Base-by-base conservation (phyloP, 2,888 invertebrate species). In the Cryptus armator region DNA sequence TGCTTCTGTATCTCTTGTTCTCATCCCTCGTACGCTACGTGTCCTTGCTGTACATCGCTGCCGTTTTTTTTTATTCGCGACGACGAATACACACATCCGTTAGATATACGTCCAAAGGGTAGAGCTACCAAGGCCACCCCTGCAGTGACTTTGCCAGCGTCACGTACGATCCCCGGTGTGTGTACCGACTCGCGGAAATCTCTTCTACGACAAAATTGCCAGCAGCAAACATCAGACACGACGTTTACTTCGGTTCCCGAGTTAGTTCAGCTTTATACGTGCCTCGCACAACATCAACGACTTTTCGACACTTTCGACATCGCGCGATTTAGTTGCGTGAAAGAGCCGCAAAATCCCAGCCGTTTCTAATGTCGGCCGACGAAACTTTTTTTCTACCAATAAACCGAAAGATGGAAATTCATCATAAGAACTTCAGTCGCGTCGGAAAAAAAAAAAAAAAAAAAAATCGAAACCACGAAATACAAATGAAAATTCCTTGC, bases 61-160 rank as follows among this genome's bases (percentile, higher is more conserved):
- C 77, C 44, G 72, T 79, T 77, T 85, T 79, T 68, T 67, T 68
- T 86, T 56, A n/a, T 14, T 74, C 24, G 44, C 48, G 56, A 44
- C 53, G 43, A 66, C 76, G 24, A 59, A 67, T 68, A 64, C 44
- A 51, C 75, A 37, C 32, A 14, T 14, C 10, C 53, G 16, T 19
- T n/a, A 32, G 9, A 48, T 71, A 16, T 37, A 59, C 51, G 43
- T 70, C 62, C 66, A 66, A 68, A 16, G 44, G 12, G 37, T 67
- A 46, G 37, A 37, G 74, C 56, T 70, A 64, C 74, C 75, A 78
- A 81, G 81, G 74, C 68, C 74, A 72, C 64, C 44, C 59, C 48
- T 24, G 53, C 12, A 71, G 56, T 24, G 32, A 67, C 44, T 64
- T 71, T 67, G 77, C 53, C 51, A 81, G 24, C 56, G 72, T 77